phyloP scores from a whole-genome alignment of 2,797 vertebrate species.

The Parotocinclus haroldoi region DNA sequence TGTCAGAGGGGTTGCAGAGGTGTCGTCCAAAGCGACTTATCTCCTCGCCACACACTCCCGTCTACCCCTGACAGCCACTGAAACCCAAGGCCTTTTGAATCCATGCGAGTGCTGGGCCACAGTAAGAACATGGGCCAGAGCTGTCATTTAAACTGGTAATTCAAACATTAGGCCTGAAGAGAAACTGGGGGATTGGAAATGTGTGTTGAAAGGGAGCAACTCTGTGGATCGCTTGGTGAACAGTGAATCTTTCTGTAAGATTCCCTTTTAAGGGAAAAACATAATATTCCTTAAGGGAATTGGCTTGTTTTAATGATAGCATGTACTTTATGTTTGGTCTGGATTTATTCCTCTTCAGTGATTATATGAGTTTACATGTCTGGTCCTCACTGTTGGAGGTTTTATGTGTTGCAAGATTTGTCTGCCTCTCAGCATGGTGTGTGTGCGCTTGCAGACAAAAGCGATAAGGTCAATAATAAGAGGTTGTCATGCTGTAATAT shows the following conservation, averaged over 20 bases:
- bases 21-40: conserved; percentile 70
- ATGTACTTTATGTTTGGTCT: conserved; percentile 23
- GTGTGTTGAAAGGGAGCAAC: no score
- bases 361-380: conserved; percentile 15
- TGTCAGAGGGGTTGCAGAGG: conserved; percentile 65
- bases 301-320: no score
- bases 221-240: conserved; percentile 12
- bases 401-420: conserved; percentile 9
- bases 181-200: conserved; percentile 7
- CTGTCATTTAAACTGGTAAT: conserved; percentile 70
- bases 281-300: no score
- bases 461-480: conserved; percentile 45
- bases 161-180: conserved; percentile 61
- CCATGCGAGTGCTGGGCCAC: conserved; percentile 56
- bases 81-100: conserved; percentile 59
- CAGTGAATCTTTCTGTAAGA: conserved; percentile 51
- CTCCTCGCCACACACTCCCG: conserved; percentile 67
- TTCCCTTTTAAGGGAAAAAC: conserved; percentile 52
- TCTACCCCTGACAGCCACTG: conserved; percentile 56
- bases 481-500: conserved; percentile 39
- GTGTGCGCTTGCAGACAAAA: neutral
- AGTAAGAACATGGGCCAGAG: conserved; percentile 57
- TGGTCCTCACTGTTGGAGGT: conserved; percentile 1
- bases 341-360: conserved; percentile 10
- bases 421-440: conserved; percentile 1